phyloP scores from a whole-genome alignment of 53 echinoderm and acorn worm species.

The Luidia sarsii region DNA sequence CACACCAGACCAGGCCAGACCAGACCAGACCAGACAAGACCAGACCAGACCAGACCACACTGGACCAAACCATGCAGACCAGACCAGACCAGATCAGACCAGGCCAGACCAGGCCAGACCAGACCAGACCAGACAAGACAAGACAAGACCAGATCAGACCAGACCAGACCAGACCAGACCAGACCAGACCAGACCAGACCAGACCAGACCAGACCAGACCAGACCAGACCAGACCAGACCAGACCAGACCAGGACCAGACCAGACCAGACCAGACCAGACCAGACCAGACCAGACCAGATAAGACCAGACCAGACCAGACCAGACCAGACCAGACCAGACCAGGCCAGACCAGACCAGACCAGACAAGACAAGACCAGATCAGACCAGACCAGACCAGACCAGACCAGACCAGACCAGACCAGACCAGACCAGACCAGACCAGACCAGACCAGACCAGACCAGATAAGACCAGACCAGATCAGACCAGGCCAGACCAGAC shows the following conservation, averaged over 20 bases:
- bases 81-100: neutral
- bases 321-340: neutral
- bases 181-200: too few species aligned
- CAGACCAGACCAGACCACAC: neutral
- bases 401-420: conserved; percentile 1
- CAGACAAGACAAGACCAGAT: too few species aligned
- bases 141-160: too few species aligned
- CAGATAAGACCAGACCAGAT: too few species aligned
- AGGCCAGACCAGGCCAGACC: neutral
- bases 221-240: neutral
- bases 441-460: neutral
- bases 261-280: conserved; percentile 4
- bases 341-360: neutral
- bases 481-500: neutral
- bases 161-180: too few species aligned
- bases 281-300: neutral
- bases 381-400: conserved; percentile 9
- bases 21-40: neutral
- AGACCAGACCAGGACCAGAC: neutral
- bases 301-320: too few species aligned
- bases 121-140: neutral
- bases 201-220: neutral
- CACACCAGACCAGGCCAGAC: neutral
- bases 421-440: conserved; percentile 15
- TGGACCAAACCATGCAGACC: neutral